Conservation (phyloP, 2,113 vertebrate genomes). For the Hippotragus niger region DNA sequence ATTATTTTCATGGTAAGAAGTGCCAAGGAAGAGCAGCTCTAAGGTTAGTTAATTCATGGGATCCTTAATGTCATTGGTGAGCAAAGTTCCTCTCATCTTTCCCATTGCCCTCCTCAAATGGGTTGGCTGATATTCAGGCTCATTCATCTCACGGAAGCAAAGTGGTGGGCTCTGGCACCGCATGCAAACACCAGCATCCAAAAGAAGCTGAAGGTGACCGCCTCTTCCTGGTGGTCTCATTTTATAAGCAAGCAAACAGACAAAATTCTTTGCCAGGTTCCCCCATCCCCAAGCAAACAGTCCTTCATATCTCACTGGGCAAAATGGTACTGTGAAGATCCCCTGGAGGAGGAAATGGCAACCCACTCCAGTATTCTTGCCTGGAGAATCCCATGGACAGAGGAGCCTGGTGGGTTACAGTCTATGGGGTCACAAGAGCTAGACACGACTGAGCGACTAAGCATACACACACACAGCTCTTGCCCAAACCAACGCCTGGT, state of each 20-base stretch:
- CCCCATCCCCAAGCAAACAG: neutral
- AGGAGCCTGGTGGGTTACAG: neutral
- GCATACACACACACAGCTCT: neutral
- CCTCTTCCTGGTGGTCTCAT: neutral
- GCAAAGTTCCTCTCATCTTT: neutral
- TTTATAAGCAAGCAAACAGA: neutral
- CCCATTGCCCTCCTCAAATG: neutral
- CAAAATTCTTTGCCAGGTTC: neutral
- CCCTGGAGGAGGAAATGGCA: neutral
- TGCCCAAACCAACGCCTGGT: neutral
- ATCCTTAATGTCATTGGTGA: neutral
- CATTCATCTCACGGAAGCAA: neutral
- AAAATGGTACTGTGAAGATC: neutral
- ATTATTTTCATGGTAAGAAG: neutral
- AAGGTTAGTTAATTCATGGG: neutral
- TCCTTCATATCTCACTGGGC: neutral
- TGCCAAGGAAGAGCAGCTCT: neutral
- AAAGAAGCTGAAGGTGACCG: neutral
- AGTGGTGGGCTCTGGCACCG: neutral
- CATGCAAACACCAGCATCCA: neutral
- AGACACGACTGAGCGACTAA: neutral
- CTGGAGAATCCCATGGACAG: neutral
- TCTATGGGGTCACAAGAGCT: neutral
- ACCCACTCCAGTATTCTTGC: neutral
- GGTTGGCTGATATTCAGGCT: neutral